Evolutionary conservation across 2,888 invertebrate genomes (phyloP).

Genomic region (Drosophila histrio): DNA sequence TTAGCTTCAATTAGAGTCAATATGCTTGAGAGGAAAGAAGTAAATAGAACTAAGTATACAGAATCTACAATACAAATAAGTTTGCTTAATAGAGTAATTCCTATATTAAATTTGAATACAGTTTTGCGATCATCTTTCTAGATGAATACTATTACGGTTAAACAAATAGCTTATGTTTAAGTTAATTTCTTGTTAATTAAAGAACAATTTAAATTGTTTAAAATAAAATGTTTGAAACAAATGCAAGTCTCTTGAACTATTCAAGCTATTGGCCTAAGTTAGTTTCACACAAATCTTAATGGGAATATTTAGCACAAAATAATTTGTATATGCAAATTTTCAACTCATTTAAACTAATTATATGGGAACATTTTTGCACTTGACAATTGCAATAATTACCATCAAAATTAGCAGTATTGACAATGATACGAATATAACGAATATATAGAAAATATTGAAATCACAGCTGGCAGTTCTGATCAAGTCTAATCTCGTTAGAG

Average conservation of each 20-base stretch:
- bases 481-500: constrained; percentile 9
- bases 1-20: not conserved
- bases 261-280: not conserved
- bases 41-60: too few relatives aligned
- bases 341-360: constrained; percentile 46
- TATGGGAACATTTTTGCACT: constrained; percentile 43
- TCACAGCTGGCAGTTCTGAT: constrained; percentile 12
- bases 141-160: too few relatives aligned
- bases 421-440: constrained; percentile 32
- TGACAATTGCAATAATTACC: constrained; percentile 37
- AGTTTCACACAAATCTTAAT: not conserved
- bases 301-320: not conserved
- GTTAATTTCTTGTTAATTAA: not conserved
- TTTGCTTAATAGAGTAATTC: too few relatives aligned
- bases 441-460: not conserved
- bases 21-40: too few relatives aligned
- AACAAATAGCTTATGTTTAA: too few relatives aligned
- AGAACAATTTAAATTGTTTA: too few relatives aligned
- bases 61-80: too few relatives aligned
- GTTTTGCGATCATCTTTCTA: too few relatives aligned
- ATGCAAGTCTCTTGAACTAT: not conserved
- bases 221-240: not conserved
- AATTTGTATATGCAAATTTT: constrained; percentile 37
- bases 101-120: too few relatives aligned
- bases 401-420: constrained; percentile 12